Conservation (phyloP, 2,888 invertebrate genomes). For the Uloborus plumipes region DNA sequence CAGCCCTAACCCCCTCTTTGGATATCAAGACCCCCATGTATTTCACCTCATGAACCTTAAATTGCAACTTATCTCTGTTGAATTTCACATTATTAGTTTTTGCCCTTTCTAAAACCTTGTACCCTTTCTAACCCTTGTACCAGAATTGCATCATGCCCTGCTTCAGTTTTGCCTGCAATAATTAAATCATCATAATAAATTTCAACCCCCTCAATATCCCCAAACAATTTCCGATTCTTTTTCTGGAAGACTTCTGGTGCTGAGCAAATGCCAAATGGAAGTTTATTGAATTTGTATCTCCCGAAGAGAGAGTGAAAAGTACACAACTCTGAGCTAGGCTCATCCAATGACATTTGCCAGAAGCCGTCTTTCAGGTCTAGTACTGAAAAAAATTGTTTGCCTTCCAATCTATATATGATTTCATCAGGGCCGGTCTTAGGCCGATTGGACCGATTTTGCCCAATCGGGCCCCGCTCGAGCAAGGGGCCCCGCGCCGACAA, state of each 20-base stretch:
- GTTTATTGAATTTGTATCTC: slow-evolving; percentile 15
- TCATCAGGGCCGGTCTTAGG: too few species aligned
- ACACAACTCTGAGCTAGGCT: slow-evolving; percentile 16
- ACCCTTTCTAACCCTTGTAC: background rate
- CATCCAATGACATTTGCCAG: slow-evolving; percentile 20
- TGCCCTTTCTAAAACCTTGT: too few species aligned
- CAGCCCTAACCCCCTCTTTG: background rate
- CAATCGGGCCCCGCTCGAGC: too few species aligned
- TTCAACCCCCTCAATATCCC: slow-evolving; percentile 8
- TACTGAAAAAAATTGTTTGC: background rate
- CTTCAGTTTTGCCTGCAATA: background rate
- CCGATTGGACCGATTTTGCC: too few species aligned
- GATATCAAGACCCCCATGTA: slow-evolving; percentile 3
- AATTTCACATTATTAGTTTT: background rate
- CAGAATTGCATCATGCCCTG: background rate
- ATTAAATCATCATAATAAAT: slow-evolving; percentile 17
- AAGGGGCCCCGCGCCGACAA: too few species aligned
- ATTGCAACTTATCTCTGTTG: slow-evolving; percentile 14
- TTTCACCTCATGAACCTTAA: background rate
- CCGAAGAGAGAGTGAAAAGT: slow-evolving; percentile 27
- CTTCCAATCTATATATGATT: background rate
- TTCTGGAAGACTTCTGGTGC: slow-evolving; percentile 26
- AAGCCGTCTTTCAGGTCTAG: slow-evolving; percentile 25
- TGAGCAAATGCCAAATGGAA: slow-evolving; percentile 26
- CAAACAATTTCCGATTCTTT: slow-evolving; percentile 15